A percentile compares a stretch with the other conserved stretches of the same genome.
These are phyloP conservation scores for Lophura nycthemera DNA, from an alignment of 2,113 vertebrate species.

Conservation along the genomic window DNA sequence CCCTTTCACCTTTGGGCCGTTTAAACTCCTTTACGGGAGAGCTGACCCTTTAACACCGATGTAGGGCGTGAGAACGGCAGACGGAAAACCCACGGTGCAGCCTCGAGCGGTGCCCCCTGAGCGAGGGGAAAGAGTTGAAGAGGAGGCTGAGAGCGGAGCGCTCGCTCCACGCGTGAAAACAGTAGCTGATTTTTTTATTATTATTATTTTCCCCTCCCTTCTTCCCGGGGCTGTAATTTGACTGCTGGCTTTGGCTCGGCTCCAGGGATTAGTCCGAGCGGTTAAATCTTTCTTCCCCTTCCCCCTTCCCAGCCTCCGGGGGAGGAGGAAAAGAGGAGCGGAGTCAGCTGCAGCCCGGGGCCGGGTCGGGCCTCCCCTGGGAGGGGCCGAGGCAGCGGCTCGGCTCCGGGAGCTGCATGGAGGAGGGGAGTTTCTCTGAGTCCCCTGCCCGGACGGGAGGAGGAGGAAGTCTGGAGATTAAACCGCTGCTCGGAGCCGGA, in stretches of 20 bases:
- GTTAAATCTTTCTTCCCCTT: neutral
- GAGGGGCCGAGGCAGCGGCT: constrained; percentile 58
- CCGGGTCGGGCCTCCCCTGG: constrained; percentile 52
- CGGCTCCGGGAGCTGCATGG: constrained; percentile 26
- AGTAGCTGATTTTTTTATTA: constrained; percentile 28
- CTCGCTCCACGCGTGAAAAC: constrained; percentile 8
- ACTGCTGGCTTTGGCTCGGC: constrained; percentile 65
- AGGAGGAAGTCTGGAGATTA: constrained; percentile 55
- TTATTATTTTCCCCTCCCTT: neutral
- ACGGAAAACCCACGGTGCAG: neutral
- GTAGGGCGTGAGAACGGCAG: accelerated
- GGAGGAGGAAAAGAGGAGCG: neutral
- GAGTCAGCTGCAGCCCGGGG: constrained; percentile 20
- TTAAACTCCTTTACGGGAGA: neutral
- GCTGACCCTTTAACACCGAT: accelerated
- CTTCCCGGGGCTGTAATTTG: constrained; percentile 49
- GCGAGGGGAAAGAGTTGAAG: neutral
- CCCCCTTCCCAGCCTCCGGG: neutral
- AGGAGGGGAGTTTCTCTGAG: constrained; percentile 48
- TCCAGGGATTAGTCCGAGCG: constrained; percentile 65
- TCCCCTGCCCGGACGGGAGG: neutral
- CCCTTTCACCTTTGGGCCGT: neutral
- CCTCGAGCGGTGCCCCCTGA: neutral
- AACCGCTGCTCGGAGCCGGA: neutral
- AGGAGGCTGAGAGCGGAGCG: neutral